Conservation (phyloP, 1,140 invertebrate genomes). For the Pogonus chalceus region DNA sequence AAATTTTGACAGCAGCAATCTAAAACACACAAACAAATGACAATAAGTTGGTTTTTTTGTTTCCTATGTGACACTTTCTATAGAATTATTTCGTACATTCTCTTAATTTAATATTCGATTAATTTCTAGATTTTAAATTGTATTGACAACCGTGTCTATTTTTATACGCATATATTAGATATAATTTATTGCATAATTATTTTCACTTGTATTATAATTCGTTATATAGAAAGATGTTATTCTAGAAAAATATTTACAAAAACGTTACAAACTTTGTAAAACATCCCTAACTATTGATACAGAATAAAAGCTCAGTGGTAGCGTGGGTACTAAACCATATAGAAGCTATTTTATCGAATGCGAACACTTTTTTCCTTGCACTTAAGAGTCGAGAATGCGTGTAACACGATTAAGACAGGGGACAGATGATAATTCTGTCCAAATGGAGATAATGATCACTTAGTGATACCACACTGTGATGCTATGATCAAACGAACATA, state of each 20-base stretch:
- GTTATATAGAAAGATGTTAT: too few species aligned
- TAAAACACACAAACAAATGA: neutral
- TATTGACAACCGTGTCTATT: too few species aligned
- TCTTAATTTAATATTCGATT: neutral
- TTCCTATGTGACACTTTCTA: slow-evolving; percentile 6
- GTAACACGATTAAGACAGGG: slow-evolving; percentile 3
- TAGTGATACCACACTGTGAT: neutral
- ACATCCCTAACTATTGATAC: too few species aligned
- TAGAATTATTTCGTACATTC: neutral
- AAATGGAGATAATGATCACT: slow-evolving; percentile 1
- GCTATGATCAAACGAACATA: neutral
- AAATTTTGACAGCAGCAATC: neutral
- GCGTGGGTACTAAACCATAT: too few species aligned
- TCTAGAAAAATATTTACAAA: too few species aligned
- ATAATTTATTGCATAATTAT: too few species aligned
- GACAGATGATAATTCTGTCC: slow-evolving; percentile 1
- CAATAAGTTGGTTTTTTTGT: slow-evolving; percentile 2
- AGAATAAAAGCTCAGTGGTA: too few species aligned
- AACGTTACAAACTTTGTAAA: too few species aligned
- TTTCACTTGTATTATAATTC: too few species aligned
- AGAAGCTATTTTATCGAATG: neutral
- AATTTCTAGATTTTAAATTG: too few species aligned
- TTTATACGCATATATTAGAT: too few species aligned
- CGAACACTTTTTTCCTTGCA: neutral
- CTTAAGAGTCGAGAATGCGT: neutral